Conservation (phyloP, 1,140 invertebrate species). For the Halotydeus destructor region DNA sequence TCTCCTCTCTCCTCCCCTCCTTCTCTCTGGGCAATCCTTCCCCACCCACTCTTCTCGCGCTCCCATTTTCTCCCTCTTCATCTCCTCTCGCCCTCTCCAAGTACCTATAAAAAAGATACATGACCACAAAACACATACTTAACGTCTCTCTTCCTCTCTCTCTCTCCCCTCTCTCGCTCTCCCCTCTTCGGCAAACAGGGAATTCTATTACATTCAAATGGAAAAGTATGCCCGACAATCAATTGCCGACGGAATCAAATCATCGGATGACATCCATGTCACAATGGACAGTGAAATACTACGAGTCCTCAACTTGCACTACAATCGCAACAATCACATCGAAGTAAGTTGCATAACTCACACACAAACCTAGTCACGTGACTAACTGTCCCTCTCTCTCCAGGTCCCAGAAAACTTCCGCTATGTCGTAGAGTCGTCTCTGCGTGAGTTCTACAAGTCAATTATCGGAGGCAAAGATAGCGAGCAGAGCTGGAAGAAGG, state of each 20-base stretch:
- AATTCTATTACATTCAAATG: slow-evolving; percentile 99
- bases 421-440: slow-evolving; percentile 83
- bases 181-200: slow-evolving; percentile 42
- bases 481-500: slow-evolving; percentile 99
- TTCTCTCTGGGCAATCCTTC: neutral
- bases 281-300: slow-evolving; percentile 89
- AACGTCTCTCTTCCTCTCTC: neutral
- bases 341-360: slow-evolving; percentile 47
- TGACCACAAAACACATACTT: neutral
- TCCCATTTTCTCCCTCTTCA: neutral
- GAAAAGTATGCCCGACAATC: slow-evolving; percentile 97
- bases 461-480: slow-evolving; percentile 65
- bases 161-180: neutral
- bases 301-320: slow-evolving; percentile 92
- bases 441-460: slow-evolving; percentile 95
- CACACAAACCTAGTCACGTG: too few species aligned
- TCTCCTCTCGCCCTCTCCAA: neutral
- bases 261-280: slow-evolving; percentile 74
- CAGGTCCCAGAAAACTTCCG: slow-evolving; percentile 94
- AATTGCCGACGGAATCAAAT: slow-evolving; percentile 83
- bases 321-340: slow-evolving; percentile 99
- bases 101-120: neutral
- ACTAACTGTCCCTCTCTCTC: neutral
- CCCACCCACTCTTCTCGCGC: neutral
- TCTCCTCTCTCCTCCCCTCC: neutral